A percentile compares a stretch with the other conserved stretches of the same genome.
Evolutionary conservation across 2,113 vertebrate genomes (phyloP).

Genomic region (Tachysurus fulvidraco): DNA sequence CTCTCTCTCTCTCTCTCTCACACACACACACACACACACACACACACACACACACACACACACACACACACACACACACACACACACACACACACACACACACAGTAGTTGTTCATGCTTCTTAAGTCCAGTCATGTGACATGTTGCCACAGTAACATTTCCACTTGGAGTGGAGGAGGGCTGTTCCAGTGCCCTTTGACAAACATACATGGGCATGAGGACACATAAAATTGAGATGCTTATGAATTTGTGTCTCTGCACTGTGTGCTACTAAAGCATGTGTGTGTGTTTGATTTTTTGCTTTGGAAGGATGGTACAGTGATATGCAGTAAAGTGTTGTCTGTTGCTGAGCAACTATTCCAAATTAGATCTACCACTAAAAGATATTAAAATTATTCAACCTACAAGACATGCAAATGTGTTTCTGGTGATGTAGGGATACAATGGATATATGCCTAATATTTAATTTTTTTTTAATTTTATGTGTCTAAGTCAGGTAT

Average conservation of each 20-base stretch:
- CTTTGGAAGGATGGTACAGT: slow-evolving; percentile 41
- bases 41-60: no score
- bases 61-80: no score
- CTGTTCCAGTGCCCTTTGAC: slow-evolving; percentile 34
- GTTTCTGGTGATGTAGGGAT: background rate
- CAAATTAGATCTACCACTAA: slow-evolving; percentile 39
- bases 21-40: no score
- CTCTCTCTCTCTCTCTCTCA: background rate
- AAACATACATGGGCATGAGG: slow-evolving; percentile 29
- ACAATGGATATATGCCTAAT: background rate
- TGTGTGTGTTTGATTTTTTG: slow-evolving; percentile 18
- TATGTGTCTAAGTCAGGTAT: background rate
- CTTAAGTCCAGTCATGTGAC: slow-evolving; percentile 48
- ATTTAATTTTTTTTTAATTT: background rate
- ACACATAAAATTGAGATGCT: slow-evolving; percentile 20
- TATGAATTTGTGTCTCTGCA: slow-evolving; percentile 11
- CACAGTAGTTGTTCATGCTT: background rate
- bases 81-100: background rate
- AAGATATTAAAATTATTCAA: slow-evolving; percentile 39
- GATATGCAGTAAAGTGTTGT: slow-evolving; percentile 35
- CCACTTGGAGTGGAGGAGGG: slow-evolving; percentile 41
- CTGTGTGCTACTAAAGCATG: background rate
- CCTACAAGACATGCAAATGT: slow-evolving; percentile 7
- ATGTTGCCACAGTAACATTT: slow-evolving; percentile 51
- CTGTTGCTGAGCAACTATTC: slow-evolving; percentile 57